phyloP scores from a whole-genome alignment of 2,113 vertebrate genomes.

The Aspiorhynchus laticeps region DNA sequence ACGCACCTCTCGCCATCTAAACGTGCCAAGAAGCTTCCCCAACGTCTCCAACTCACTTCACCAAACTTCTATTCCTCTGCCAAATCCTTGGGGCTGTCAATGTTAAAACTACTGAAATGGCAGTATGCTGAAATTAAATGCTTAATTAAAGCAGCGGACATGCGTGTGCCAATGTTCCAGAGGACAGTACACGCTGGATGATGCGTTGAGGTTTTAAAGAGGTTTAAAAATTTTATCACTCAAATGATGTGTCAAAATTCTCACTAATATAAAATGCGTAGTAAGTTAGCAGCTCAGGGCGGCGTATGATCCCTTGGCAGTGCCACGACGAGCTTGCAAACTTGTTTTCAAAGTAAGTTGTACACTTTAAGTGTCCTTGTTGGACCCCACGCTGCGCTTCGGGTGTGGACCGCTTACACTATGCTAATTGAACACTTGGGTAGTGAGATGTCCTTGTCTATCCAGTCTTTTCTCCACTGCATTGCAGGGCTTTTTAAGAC shows the following conservation, averaged over 20 bases:
- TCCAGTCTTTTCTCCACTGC: slow-evolving; percentile 19
- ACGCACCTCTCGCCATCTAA: slow-evolving; percentile 31
- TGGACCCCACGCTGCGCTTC: slow-evolving; percentile 46
- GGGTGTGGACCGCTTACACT: slow-evolving; percentile 19
- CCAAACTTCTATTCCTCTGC: neutral
- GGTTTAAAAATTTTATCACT: neutral
- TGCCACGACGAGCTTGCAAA: neutral
- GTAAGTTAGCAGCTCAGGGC: neutral
- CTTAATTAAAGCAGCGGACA: slow-evolving; percentile 1
- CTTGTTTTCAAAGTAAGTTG: slow-evolving; percentile 33
- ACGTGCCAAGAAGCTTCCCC: slow-evolving; percentile 13
- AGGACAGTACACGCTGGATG: neutral
- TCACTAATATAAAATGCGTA: neutral
- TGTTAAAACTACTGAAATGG: slow-evolving; percentile 2
- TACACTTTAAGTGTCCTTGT: slow-evolving; percentile 50
- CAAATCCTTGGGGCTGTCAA: neutral
- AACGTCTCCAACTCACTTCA: slow-evolving; percentile 37
- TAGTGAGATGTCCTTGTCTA: slow-evolving; percentile 22
- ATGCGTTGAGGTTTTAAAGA: slow-evolving; percentile 16
- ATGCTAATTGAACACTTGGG: slow-evolving; percentile 51
- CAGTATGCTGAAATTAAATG: slow-evolving; percentile 28
- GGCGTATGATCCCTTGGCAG: neutral
- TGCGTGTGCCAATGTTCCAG: neutral
- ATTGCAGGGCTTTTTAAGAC: slow-evolving; percentile 39
- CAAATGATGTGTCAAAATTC: slow-evolving; percentile 22